A percentile compares a stretch with the other conserved stretches of the same genome.
Conservation (phyloP, 2,797 vertebrate genomes). For the Notamacropus eugenii region DNA sequence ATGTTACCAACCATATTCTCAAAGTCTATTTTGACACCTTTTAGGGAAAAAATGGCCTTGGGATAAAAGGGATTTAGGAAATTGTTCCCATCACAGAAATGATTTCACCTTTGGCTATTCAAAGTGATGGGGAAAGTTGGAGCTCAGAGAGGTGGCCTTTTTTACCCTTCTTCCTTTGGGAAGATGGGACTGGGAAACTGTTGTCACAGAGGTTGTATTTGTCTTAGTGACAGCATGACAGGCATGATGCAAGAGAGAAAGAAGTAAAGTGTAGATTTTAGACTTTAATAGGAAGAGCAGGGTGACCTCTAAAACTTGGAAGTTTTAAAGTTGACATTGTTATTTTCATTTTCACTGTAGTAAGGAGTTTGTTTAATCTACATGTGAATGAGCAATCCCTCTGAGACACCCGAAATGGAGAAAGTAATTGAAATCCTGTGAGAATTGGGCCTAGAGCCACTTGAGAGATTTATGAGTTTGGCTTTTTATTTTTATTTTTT, state of each 20-base stretch:
- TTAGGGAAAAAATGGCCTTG: background rate
- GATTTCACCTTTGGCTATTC: background rate
- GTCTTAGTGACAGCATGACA: background rate
- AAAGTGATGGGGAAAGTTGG: background rate
- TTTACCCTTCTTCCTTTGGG: background rate
- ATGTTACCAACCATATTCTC: background rate
- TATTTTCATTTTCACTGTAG: background rate
- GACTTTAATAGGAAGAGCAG: background rate
- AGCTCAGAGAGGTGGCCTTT: background rate
- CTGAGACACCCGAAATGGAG: background rate
- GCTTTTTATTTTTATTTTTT: background rate
- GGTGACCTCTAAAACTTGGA: background rate
- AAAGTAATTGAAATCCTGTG: background rate
- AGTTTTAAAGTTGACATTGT: background rate
- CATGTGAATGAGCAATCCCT: background rate
- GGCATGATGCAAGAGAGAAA: background rate
- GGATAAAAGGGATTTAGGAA: background rate
- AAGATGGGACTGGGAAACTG: background rate
- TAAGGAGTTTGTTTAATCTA: slow-evolving; percentile 5
- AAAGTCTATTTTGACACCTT: background rate
- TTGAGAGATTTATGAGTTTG: slow-evolving; percentile 4
- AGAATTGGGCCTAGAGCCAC: background rate
- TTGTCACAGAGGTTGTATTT: background rate
- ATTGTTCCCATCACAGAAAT: background rate
- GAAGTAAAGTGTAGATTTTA: background rate